These are phyloP conservation scores for Antheraea pernyi DNA, from an alignment of 1,140 invertebrate species.

Conservation along the genomic window DNA sequence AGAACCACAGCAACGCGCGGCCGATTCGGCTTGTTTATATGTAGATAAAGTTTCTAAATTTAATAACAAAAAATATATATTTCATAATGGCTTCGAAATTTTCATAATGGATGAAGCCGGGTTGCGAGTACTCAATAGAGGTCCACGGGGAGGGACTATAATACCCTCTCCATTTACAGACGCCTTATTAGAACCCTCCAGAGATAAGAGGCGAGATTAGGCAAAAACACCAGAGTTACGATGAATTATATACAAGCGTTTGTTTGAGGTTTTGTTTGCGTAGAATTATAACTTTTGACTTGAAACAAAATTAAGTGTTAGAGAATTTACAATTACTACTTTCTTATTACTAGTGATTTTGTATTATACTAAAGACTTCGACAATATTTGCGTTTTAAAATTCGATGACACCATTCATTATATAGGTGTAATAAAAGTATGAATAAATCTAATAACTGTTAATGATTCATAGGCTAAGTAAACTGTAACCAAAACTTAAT, in stretches of 20 bases:
- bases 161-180: conserved; percentile 52
- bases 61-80: neutral
- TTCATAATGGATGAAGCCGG: conserved; percentile 26
- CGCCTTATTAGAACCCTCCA: conserved; percentile 27
- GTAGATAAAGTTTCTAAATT: too few species aligned
- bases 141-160: conserved; percentile 41
- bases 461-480: too few species aligned
- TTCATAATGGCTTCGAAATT: conserved; percentile 14
- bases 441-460: too few species aligned
- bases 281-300: neutral
- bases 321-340: too few species aligned
- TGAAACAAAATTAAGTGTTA: neutral
- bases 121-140: conserved; percentile 19
- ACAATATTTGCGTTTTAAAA: too few species aligned
- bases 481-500: too few species aligned
- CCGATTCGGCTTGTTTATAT: too few species aligned
- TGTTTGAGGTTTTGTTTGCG: neutral
- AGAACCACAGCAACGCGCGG: too few species aligned
- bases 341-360: too few species aligned
- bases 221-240: neutral
- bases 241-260: neutral
- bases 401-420: too few species aligned
- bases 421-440: too few species aligned
- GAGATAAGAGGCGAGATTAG: conserved; percentile 40
- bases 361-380: too few species aligned